Base-by-base conservation (phyloP, 23 tunicate species). In the Trididemnum miniatum region DNA sequence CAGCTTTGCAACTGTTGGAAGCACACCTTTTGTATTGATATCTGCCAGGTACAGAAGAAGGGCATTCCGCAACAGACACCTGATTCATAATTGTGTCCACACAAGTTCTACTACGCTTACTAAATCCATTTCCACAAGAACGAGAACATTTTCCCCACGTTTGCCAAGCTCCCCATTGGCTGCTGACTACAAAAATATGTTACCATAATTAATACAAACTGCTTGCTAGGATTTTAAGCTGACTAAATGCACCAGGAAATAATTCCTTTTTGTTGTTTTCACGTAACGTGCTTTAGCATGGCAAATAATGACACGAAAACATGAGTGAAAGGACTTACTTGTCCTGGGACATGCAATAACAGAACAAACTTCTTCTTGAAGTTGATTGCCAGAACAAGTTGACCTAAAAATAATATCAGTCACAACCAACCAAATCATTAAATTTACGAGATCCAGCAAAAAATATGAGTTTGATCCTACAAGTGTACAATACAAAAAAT, bases 121-220 rank as follows among this genome's bases (percentile, higher is more conserved):
- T 29, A 59, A 36, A 74, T 2, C 79, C 79, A 3, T 15, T 74
- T 7, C 79, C 79, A 74, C 79, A 74, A 44, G 79, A 9, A 4
- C 79, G 79, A 39, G 59, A 37, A 39, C 79, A 74, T 37, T 20
- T 74, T 2, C 31, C 12, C 79, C 79, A 74, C 9, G 29, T 15
- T 31, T 5, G 22, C 79, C 79, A 74, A 3, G 26, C 60, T 18
- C 79, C 79, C 79, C 79, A 74, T 4, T 40, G 18, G 40, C 31
- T 34, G 18, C 76, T 28, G n/a, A 4, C 76, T 71, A 7, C 7
- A 71, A 71, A n/a, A n/a, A n/a, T n/a, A n/a, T n/a, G n/a, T n/a
- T n/a, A n/a, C n/a, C n/a, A n/a, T n/a, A n/a, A n/a, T n/a, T n/a
- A n/a, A n/a, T n/a, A n/a, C n/a, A n/a, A n/a, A n/a, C n/a, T n/a